Evolutionary conservation across 1,140 invertebrate genomes (phyloP).

Genomic region (Brachionus rubens): DNA sequence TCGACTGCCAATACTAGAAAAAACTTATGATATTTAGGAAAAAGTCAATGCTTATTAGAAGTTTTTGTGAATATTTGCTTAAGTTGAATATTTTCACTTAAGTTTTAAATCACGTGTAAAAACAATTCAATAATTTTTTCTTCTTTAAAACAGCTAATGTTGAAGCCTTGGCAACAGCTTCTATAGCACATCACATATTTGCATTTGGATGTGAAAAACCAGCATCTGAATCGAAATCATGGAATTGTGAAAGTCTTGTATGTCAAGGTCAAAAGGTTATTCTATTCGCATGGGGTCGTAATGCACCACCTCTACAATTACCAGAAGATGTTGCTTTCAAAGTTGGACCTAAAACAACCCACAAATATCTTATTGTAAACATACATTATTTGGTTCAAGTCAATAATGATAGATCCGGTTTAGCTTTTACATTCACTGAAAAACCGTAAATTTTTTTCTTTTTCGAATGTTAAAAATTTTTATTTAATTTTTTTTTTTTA

Average conservation of each 20-base stretch:
- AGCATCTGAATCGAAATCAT: slow-evolving; percentile 72
- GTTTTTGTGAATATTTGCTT: not conserved
- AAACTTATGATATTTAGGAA: no score
- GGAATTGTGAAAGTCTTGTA: slow-evolving; percentile 60
- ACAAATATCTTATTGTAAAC: slow-evolving; percentile 71
- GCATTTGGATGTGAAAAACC: slow-evolving; percentile 85
- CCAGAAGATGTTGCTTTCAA: slow-evolving; percentile 69
- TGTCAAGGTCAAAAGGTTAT: slow-evolving; percentile 62
- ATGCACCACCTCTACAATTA: slow-evolving; percentile 78
- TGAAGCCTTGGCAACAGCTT: slow-evolving; percentile 83
- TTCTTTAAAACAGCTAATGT: slow-evolving; percentile 80
- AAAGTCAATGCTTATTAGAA: no score
- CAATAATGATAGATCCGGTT: slow-evolving; percentile 74
- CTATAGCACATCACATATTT: slow-evolving; percentile 90
- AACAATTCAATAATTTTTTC: not conserved
- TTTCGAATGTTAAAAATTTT: not conserved
- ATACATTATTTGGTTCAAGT: slow-evolving; percentile 81
- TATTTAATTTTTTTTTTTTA: slow-evolving; percentile 47
- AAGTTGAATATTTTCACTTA: not conserved
- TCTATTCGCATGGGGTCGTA: slow-evolving; percentile 92
- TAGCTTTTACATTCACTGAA: slow-evolving; percentile 74
- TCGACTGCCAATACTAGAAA: no score
- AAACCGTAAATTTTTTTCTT: slow-evolving; percentile 67
- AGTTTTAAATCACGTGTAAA: not conserved
- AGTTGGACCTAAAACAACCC: slow-evolving; percentile 61